A percentile compares a stretch with the other conserved stretches of the same genome.
phyloP scores from a whole-genome alignment of 2,113 vertebrate species.

The Picathartes gymnocephalus region DNA sequence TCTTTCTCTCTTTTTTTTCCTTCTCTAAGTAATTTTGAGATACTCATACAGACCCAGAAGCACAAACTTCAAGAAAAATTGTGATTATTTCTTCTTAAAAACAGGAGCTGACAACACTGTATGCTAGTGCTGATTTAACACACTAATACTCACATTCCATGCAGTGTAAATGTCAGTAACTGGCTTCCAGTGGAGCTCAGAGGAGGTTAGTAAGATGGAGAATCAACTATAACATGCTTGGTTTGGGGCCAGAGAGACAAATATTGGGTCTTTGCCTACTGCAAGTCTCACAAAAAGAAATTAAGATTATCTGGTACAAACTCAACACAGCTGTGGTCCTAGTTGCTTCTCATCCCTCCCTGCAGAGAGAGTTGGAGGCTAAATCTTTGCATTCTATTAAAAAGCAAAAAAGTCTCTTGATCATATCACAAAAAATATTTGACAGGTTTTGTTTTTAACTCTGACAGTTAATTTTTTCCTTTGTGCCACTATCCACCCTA shows the following conservation, averaged over 20 bases:
- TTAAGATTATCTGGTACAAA: not conserved
- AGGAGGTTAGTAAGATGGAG: not conserved
- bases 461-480: not conserved
- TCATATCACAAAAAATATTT: not conserved
- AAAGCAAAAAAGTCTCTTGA: not conserved
- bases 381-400: not conserved
- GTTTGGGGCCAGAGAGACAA: not conserved
- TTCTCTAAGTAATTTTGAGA: not conserved
- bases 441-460: not conserved
- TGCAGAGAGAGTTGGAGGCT: not conserved
- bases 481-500: not conserved
- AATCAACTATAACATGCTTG: not conserved
- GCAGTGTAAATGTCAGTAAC: not conserved
- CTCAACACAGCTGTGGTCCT: not conserved
- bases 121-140: not conserved
- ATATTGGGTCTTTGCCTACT: not conserved
- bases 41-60: not conserved
- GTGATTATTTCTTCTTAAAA: not conserved
- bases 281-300: constrained; percentile 3
- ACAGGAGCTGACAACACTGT: not conserved
- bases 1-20: not conserved
- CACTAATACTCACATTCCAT: not conserved
- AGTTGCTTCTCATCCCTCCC: not conserved
- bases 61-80: not conserved
- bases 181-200: not conserved